Evolutionary conservation across 2,113 vertebrate genomes (phyloP).

Genomic region (Ardeotis arabs): DNA sequence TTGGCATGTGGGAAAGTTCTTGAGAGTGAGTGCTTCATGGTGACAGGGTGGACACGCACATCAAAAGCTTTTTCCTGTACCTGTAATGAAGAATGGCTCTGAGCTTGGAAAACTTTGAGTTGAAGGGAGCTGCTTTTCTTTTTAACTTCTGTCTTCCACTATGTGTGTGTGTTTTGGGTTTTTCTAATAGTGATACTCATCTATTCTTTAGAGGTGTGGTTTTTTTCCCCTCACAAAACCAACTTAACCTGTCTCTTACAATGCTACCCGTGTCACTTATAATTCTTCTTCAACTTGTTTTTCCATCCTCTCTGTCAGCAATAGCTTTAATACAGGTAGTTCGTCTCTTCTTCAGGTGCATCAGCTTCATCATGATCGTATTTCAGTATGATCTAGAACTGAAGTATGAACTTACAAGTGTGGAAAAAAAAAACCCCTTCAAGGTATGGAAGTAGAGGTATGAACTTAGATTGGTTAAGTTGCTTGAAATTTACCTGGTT

Average conservation of each 20-base stretch:
- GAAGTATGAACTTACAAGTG: neutral
- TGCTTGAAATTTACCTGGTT: neutral
- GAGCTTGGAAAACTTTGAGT: neutral
- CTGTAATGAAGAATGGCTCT: neutral
- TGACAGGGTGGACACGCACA: neutral
- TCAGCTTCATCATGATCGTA: neutral
- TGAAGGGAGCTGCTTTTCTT: neutral
- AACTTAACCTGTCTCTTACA: conserved; percentile 19
- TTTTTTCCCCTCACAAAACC: neutral
- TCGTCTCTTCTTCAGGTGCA: neutral
- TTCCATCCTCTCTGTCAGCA: neutral
- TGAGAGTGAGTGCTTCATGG: neutral
- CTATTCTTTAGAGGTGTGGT: neutral
- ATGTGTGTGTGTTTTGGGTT: neutral
- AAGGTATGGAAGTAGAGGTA: neutral
- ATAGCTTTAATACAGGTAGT: neutral
- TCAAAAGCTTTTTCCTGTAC: neutral
- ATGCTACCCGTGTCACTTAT: neutral
- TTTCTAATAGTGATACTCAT: neutral
- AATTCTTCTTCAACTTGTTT: neutral
- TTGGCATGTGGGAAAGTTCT: neutral
- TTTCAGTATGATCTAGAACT: neutral
- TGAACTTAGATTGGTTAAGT: neutral
- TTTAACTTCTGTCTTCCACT: neutral
- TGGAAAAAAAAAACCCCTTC: neutral